phyloP scores from a whole-genome alignment of 2,888 invertebrate genomes.

The Colostygia pectinataria region DNA sequence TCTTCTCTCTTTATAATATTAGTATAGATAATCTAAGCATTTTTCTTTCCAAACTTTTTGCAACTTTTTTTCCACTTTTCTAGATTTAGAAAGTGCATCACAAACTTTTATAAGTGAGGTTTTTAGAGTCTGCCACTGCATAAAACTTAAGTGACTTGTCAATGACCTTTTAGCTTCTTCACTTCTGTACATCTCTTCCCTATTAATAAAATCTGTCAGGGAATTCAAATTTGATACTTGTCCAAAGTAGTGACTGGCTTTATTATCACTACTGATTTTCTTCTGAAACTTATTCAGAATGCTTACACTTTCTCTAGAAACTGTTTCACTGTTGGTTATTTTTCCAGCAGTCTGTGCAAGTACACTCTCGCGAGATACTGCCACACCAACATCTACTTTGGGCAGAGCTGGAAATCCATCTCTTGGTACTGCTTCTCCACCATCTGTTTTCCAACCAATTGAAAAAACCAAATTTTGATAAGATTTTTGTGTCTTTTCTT shows the following conservation, averaged over 20 bases:
- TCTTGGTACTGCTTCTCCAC: slow-evolving; percentile 19
- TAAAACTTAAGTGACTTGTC: slow-evolving; percentile 73
- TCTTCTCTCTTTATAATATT: not conserved
- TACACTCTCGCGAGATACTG: slow-evolving; percentile 24
- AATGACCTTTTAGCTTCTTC: slow-evolving; percentile 52
- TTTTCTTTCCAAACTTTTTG: slow-evolving; percentile 72
- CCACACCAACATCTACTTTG: slow-evolving; percentile 15
- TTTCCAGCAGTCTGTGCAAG: slow-evolving; percentile 17
- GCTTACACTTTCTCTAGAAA: slow-evolving; percentile 54
- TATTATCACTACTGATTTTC: slow-evolving; percentile 26
- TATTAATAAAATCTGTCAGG: slow-evolving; percentile 58
- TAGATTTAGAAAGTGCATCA: slow-evolving; percentile 47
- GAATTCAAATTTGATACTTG: slow-evolving; percentile 52
- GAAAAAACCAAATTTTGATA: slow-evolving; percentile 1
- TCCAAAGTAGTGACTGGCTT: slow-evolving; percentile 46
- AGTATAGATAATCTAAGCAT: slow-evolving; percentile 60
- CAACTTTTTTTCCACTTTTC: slow-evolving; percentile 66
- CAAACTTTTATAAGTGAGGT: slow-evolving; percentile 57
- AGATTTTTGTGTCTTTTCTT: slow-evolving; percentile 23
- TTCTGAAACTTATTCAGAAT: slow-evolving; percentile 34
- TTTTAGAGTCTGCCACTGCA: slow-evolving; percentile 81
- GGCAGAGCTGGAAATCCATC: slow-evolving; percentile 5
- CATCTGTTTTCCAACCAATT: slow-evolving; percentile 7
- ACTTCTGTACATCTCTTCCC: slow-evolving; percentile 64
- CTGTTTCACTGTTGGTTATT: slow-evolving; percentile 50